Conservation (phyloP, 2,888 invertebrate genomes). For the Agrilus cyanescens region DNA sequence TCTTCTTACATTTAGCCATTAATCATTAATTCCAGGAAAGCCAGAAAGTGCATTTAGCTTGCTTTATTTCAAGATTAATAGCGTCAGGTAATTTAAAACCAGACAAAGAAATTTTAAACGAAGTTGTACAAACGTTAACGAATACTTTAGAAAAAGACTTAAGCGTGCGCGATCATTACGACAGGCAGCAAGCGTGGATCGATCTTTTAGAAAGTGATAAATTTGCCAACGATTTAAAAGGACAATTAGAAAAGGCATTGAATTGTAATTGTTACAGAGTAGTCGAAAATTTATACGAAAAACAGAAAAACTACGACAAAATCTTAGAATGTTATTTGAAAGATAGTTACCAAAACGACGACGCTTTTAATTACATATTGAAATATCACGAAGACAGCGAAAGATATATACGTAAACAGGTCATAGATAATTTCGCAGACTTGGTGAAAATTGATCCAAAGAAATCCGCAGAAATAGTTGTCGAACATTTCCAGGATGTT, state of each 20-base stretch:
- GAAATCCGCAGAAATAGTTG: slow-evolving; percentile 50
- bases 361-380: slow-evolving; percentile 47
- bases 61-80: slow-evolving; percentile 31
- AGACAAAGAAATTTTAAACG: slow-evolving; percentile 41
- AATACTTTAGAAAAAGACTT: slow-evolving; percentile 22
- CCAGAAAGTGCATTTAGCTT: slow-evolving; percentile 36
- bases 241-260: slow-evolving; percentile 49
- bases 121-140: slow-evolving; percentile 40
- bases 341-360: slow-evolving; percentile 48
- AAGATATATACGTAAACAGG: slow-evolving; percentile 37
- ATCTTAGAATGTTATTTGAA: slow-evolving; percentile 57
- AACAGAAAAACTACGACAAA: slow-evolving; percentile 43
- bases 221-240: slow-evolving; percentile 43
- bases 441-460: slow-evolving; percentile 48
- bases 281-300: slow-evolving; percentile 57
- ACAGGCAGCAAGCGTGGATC: slow-evolving; percentile 61
- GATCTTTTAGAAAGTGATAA: slow-evolving; percentile 54
- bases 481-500: slow-evolving; percentile 41
- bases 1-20: neutral
- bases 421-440: slow-evolving; percentile 36
- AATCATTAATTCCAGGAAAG: slow-evolving; percentile 34
- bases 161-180: slow-evolving; percentile 43
- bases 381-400: slow-evolving; percentile 34
- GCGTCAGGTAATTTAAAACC: slow-evolving; percentile 29
- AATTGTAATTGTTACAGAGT: slow-evolving; percentile 58